These are phyloP conservation scores for Tetheella fluctuosa DNA, from an alignment of 2,888 invertebrate genomes.

Conservation along the genomic window DNA sequence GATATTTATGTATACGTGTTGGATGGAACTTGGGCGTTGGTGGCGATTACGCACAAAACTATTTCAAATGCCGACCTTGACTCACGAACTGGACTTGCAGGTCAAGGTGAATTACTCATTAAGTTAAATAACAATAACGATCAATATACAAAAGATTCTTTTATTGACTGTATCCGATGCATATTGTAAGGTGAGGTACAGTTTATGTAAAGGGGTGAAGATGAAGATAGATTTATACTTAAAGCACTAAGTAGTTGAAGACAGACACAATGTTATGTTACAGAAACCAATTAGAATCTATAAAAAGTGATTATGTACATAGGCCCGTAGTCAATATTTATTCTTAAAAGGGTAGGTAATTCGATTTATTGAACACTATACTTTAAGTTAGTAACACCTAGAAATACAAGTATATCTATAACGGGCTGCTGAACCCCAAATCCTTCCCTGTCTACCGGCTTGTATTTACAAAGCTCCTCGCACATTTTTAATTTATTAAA, in stretches of 20 bases:
- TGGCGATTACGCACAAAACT: conserved; percentile 7
- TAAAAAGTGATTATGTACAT: not conserved
- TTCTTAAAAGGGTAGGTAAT: conserved; percentile 7
- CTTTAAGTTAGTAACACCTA: conserved; percentile 9
- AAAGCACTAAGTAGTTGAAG: too few species aligned
- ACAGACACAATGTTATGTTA: not conserved
- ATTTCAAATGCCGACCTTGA: conserved; percentile 37
- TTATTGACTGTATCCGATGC: conserved; percentile 10
- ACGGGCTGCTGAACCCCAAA: not conserved
- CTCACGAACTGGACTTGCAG: conserved; percentile 21
- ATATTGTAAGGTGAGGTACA: conserved; percentile 7
- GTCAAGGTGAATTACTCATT: conserved; percentile 24
- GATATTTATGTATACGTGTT: not conserved
- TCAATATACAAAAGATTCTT: conserved; percentile 1
- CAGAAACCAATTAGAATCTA: not conserved
- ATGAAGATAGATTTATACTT: not conserved
- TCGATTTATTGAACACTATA: conserved; percentile 13
- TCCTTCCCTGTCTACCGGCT: conserved; percentile 8
- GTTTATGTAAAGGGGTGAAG: not conserved
- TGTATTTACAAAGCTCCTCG: conserved; percentile 13
- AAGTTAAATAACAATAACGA: conserved; percentile 10
- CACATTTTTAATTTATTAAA: not conserved
- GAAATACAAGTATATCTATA: not conserved
- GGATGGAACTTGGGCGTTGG: not conserved
- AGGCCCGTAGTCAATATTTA: conserved; percentile 3